Conservation (phyloP, 2,797 vertebrate species). For the Picus viridis region DNA sequence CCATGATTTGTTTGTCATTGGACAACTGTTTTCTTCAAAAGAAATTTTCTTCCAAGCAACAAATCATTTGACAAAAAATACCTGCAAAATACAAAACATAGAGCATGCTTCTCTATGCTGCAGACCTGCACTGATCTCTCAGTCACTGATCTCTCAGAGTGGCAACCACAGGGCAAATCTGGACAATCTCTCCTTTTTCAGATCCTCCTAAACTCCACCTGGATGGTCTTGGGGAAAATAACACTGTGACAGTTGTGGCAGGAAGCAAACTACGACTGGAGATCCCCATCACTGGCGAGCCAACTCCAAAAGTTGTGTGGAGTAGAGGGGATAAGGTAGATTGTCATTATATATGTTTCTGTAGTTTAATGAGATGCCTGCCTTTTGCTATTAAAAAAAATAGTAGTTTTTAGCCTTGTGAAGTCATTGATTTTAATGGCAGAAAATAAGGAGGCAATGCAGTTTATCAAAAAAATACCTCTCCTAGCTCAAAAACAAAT, state of each 20-base stretch:
- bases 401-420: neutral
- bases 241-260: conserved; percentile 92
- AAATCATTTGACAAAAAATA: neutral
- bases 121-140: neutral
- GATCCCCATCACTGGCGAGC: conserved; percentile 93
- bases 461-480: neutral
- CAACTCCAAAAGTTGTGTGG: conserved; percentile 92
- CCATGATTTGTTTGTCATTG: neutral
- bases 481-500: neutral
- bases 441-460: neutral
- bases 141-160: neutral
- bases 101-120: neutral
- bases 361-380: neutral
- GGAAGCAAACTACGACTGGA: conserved; percentile 96
- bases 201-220: conserved; percentile 94
- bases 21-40: neutral
- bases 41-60: neutral
- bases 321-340: conserved; percentile 94
- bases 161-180: neutral
- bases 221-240: conserved; percentile 90
- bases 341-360: neutral
- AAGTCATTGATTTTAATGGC: neutral
- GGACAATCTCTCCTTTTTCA: conserved; percentile 69
- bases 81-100: neutral
- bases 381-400: neutral